Conservation (phyloP, 1,140 invertebrate species). For the Riptortus pedestris region DNA sequence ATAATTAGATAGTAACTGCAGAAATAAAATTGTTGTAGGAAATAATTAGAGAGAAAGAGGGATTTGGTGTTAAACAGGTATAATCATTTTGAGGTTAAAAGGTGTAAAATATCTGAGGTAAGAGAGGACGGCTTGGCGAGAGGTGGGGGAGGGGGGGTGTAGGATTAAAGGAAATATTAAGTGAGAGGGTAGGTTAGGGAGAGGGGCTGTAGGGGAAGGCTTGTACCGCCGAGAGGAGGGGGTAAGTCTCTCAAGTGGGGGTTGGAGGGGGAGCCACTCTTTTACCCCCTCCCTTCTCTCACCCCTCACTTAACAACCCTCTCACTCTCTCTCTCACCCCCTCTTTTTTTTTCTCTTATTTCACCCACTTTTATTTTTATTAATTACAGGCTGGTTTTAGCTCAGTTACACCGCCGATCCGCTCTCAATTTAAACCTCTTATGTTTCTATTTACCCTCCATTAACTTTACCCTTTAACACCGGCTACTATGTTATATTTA, state of each 20-base stretch:
- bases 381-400: not conserved
- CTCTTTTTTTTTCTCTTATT: not conserved
- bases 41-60: too few species aligned
- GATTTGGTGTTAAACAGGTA: not conserved
- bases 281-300: not conserved
- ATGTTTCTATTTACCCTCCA: not conserved
- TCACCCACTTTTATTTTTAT: not conserved
- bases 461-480: not conserved
- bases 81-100: not conserved
- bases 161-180: not conserved
- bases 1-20: too few species aligned
- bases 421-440: not conserved
- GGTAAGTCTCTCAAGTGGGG: too few species aligned
- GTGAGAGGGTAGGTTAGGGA: not conserved
- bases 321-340: constrained; percentile 6
- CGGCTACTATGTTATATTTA: not conserved
- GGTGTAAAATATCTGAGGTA: not conserved
- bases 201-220: not conserved
- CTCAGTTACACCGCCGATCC: not conserved
- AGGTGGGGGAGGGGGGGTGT: not conserved
- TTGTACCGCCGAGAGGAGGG: not conserved
- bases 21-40: too few species aligned
- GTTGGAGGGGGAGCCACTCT: too few species aligned
- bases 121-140: not conserved
- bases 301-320: not conserved